phyloP scores from a whole-genome alignment of 2,888 invertebrate genomes.

The Sialis lutaria region DNA sequence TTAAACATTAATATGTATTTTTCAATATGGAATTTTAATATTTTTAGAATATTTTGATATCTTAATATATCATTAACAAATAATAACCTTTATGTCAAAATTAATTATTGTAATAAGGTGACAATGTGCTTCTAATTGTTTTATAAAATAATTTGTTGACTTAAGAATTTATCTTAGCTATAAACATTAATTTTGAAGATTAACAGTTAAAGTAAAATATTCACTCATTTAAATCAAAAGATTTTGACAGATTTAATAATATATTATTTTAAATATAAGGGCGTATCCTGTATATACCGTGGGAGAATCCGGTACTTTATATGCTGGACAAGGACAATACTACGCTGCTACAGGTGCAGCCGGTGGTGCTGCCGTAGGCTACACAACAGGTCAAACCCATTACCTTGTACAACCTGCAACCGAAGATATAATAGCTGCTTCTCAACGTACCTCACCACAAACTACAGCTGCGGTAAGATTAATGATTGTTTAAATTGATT shows the following conservation, averaged over 20 bases:
- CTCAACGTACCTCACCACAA: slow-evolving; percentile 46
- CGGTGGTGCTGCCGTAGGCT: slow-evolving; percentile 31
- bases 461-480: slow-evolving; percentile 42
- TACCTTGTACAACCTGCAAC: slow-evolving; percentile 54
- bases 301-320: slow-evolving; percentile 39
- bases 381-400: slow-evolving; percentile 25
- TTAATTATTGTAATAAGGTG: too few species aligned
- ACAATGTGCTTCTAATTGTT: too few species aligned
- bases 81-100: too few species aligned
- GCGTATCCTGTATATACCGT: slow-evolving; percentile 64
- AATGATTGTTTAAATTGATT: too few species aligned
- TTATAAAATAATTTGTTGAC: too few species aligned
- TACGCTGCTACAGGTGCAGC: slow-evolving; percentile 45
- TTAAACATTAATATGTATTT: too few species aligned
- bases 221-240: not conserved
- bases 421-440: slow-evolving; percentile 41
- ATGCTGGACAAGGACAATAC: slow-evolving; percentile 48
- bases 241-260: too few species aligned
- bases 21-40: too few species aligned
- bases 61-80: too few species aligned
- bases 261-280: slow-evolving; percentile 23
- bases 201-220: not conserved
- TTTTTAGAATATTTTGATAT: too few species aligned
- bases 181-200: not conserved
- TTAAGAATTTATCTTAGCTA: too few species aligned